Evolutionary conservation across 2,113 vertebrate genomes (phyloP).

Genomic region (Megaceryle maxima): DNA sequence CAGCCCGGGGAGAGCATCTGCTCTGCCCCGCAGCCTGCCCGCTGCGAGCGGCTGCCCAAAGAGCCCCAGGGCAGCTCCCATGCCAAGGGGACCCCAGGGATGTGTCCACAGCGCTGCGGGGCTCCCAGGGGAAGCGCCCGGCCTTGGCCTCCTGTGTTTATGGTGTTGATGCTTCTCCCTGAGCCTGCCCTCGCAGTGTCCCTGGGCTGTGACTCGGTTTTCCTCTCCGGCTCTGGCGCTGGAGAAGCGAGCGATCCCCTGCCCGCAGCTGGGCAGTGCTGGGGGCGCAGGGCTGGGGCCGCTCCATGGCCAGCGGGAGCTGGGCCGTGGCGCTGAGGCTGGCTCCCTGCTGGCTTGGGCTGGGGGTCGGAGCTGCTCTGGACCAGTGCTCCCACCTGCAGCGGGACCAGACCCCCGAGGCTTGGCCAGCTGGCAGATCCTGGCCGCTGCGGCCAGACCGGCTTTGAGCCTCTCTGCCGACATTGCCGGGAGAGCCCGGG

Average conservation of each 20-base stretch:
- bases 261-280: neutral
- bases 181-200: neutral
- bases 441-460: neutral
- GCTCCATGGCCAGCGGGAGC: accelerated
- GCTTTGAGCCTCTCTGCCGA: too few relatives aligned
- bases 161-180: neutral
- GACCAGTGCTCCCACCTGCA: neutral
- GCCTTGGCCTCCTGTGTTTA: accelerated
- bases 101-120: accelerated
- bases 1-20: neutral
- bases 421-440: accelerated
- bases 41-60: neutral
- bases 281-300: neutral
- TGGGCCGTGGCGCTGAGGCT: accelerated
- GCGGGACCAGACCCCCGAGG: neutral
- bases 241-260: neutral
- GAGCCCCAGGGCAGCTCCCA: neutral
- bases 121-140: neutral
- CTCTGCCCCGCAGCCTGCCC: neutral
- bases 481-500: neutral
- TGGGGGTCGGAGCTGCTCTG: neutral
- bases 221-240: neutral
- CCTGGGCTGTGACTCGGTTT: neutral
- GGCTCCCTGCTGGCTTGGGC: accelerated
- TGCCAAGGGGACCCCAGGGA: neutral